Evolutionary conservation across 2,888 invertebrate genomes (phyloP).

Genomic region (Agonopterix alstromeriana): DNA sequence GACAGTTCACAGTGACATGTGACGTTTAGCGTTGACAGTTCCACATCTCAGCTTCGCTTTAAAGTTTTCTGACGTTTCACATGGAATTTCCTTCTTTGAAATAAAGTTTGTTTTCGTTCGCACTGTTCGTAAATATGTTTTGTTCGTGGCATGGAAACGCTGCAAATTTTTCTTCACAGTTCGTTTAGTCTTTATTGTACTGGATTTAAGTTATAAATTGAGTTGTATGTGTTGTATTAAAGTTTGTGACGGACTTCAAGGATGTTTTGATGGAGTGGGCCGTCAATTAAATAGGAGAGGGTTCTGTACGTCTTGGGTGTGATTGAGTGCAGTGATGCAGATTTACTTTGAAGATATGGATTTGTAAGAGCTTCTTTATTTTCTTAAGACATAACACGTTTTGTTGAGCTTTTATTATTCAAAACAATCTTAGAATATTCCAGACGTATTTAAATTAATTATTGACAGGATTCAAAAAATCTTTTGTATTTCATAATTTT

Average conservation of each 20-base stretch:
- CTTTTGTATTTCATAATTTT: too few relatives aligned
- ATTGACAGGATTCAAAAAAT: too few relatives aligned
- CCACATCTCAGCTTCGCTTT: constrained; percentile 28
- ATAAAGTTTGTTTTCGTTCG: constrained; percentile 24
- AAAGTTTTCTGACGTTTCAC: constrained; percentile 7
- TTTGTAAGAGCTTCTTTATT: constrained; percentile 4
- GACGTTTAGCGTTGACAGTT: constrained; percentile 55
- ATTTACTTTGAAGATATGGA: constrained; percentile 45
- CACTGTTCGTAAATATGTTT: constrained; percentile 18
- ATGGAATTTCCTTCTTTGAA: constrained; percentile 8
- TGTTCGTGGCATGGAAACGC: constrained; percentile 29
- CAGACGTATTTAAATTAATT: too few relatives aligned
- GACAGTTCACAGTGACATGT: constrained; percentile 48
- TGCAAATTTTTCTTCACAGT: constrained; percentile 29
- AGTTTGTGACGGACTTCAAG: constrained; percentile 40
- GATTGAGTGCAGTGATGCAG: constrained; percentile 71
- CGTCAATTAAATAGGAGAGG: constrained; percentile 69
- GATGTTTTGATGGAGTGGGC: constrained; percentile 70
- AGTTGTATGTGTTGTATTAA: constrained; percentile 14
- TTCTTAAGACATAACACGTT: too few relatives aligned
- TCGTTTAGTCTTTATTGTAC: constrained; percentile 20
- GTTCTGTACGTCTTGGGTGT: constrained; percentile 53
- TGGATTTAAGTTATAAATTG: constrained; percentile 32
- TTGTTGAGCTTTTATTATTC: too few relatives aligned
- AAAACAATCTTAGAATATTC: too few relatives aligned